Base-by-base conservation (phyloP, 1,140 invertebrate genomes). In the Potamilus streckersoni region DNA sequence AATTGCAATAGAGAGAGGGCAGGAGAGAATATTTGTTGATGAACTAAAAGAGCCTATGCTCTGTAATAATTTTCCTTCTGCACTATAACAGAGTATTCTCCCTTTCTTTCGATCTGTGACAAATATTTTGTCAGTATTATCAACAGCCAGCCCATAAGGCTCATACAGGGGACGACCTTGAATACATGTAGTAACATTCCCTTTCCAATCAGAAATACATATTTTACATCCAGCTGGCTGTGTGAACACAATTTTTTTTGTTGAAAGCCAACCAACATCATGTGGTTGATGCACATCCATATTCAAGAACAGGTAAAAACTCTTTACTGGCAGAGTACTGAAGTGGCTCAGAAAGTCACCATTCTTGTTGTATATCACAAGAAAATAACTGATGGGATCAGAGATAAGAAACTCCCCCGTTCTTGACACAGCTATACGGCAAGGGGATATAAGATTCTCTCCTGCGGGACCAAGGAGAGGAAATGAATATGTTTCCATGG, bases 31-130 rank as follows among this genome's bases (percentile, higher is more conserved):
- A 27, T 56, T 38, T 66, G 68, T 64, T 31, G 57, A 57, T 27
- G 71, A 65, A 63, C 68, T 72, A 19, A 79, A 71, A 31, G 23
- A 59, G 17, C 76, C 76, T 56, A 79, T 63, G 27, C 20, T 74
- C 59, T 68, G 67, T 17, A 79, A 71, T 31, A 79, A 49, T 57
- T 79, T 79, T 55, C 76, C 76, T 15, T 74, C 64, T 38, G n/a
- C 17, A 56, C 60, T 74, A 23, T 74, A 79, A 71, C 76, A 79
- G 62, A 79, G 72, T 74, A 79, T 63, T 71, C 76, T 79, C 72
- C 76, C 76, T 38, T 79, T 79, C 13, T 70, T 38, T 67, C 69
- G 66, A 55, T 79, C 76, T 15, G 72, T 74, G 19, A 79, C 60
- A 67, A 62, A 79, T 20, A 79, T 79, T 55, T 79, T 69, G 27